Evolutionary conservation across 2,888 invertebrate genomes (phyloP).

Genomic region (Mycalesis mineus): DNA sequence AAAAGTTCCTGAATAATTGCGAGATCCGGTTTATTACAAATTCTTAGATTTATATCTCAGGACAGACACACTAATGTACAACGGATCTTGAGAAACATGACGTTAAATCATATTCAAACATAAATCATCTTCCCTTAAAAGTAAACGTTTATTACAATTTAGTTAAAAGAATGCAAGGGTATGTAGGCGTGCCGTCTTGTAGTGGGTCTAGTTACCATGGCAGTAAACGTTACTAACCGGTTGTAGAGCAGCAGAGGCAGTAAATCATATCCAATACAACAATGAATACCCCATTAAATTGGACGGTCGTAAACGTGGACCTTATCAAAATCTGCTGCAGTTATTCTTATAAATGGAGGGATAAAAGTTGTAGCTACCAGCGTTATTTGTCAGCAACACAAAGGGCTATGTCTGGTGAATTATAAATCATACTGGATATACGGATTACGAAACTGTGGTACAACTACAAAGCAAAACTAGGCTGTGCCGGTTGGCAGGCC

Average conservation of each 20-base stretch:
- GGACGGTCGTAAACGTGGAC: slow-evolving; percentile 22
- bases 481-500: slow-evolving; percentile 57
- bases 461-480: slow-evolving; percentile 53
- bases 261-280: slow-evolving; percentile 28
- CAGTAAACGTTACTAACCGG: slow-evolving; percentile 17
- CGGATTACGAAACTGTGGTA: slow-evolving; percentile 56
- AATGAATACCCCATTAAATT: slow-evolving; percentile 27
- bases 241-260: slow-evolving; percentile 20
- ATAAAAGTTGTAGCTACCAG: slow-evolving; percentile 52
- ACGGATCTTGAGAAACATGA: background rate
- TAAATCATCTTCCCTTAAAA: too few relatives aligned
- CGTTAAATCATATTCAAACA: too few relatives aligned
- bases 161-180: background rate
- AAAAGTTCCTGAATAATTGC: too few relatives aligned
- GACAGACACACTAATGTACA: too few relatives aligned
- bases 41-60: too few relatives aligned
- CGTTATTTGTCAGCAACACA: slow-evolving; percentile 69
- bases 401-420: slow-evolving; percentile 52
- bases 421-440: slow-evolving; percentile 62
- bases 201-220: slow-evolving; percentile 7
- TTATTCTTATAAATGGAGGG: slow-evolving; percentile 29
- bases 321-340: slow-evolving; percentile 24
- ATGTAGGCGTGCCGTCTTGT: background rate
- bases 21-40: too few relatives aligned
- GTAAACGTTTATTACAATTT: too few relatives aligned